These are phyloP conservation scores for Leontocebus nigricollis DNA, from an alignment of 2,797 vertebrate genomes.

Conservation along the genomic window DNA sequence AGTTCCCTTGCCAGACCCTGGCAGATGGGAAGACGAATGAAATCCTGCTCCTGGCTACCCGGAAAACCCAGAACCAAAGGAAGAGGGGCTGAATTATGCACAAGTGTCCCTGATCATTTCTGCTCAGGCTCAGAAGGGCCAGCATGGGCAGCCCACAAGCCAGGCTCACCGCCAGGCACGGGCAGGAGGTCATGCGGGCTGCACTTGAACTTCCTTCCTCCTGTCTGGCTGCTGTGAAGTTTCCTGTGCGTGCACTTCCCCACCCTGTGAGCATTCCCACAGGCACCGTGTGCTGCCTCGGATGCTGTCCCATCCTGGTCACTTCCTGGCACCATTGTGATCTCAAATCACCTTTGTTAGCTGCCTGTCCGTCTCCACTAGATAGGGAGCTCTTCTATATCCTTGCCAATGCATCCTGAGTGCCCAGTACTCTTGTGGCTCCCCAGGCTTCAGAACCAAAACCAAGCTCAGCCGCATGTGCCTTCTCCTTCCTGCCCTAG, in stretches of 20 bases:
- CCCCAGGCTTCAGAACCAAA: not conserved
- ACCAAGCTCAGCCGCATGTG: not conserved
- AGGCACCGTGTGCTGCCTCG: fast-evolving
- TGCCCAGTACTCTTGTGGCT: not conserved
- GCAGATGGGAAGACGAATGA: not conserved
- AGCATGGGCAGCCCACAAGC: fast-evolving
- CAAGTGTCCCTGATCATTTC: not conserved
- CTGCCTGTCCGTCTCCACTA: not conserved
- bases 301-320: fast-evolving
- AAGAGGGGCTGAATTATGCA: not conserved
- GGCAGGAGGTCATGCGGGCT: fast-evolving
- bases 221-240: not conserved
- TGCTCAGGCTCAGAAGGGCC: not conserved
- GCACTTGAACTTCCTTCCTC: not conserved
- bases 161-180: fast-evolving
- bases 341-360: not conserved
- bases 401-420: not conserved
- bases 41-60: fast-evolving
- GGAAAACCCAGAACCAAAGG: not conserved
- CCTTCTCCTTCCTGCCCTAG: too few species aligned
- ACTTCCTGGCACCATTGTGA: not conserved
- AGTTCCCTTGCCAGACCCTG: too few species aligned
- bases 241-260: not conserved
- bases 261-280: not conserved
- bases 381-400: not conserved